Evolutionary conservation across 2,797 vertebrate genomes (phyloP), one percentile per base, ranked within the genome.

Genomic region (Apodemus agrarius): DNA sequence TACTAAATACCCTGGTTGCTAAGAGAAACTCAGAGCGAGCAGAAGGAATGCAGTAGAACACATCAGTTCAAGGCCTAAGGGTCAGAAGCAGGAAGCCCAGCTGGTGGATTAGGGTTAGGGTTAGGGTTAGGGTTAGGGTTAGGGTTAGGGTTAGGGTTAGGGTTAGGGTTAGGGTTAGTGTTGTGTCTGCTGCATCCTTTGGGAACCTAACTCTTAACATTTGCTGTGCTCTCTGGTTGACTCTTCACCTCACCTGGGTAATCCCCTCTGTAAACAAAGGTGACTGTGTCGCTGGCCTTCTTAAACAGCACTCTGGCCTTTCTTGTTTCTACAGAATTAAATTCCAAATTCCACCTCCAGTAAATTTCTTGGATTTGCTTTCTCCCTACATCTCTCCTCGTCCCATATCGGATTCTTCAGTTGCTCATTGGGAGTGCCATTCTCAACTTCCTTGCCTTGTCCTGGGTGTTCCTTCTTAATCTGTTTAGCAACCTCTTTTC

Each of bases 371-470:
- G 1, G 31, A 31, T 24, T 84, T 24, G 12, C 37, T 46, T 9
- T 63, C 12, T 46, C 59, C 74, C n/a, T 0, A 31, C 0, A 16
- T 72, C 57, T 86, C 43, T 72, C 17, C 0, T 10, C 6, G 69
- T 11, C 65, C n/a, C 8, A 14, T 5, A 6, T 19, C 46, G 2
- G 11, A 19, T 26, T 87, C 46, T n/a, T 40, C 67, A 69, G 67
- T 5, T 21, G n/a, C 84, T 7, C 17, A 11, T 0, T 0, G 0
- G n/a, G 34, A 0, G 0, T 40, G 11, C 17, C 40, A 0, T 43
- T 84, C 52, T 81, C 43, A 52, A 11, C 72, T 31, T 14, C 12
- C 67, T 16, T 14, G 22, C 26, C 0, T 3, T 19, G 67, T 21
- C 46, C 7, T 0, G 22, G 49, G 13, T 19, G 29, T 21, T n/a